Conservation (phyloP, 1,140 invertebrate genomes). For the Aradophagus sp. region DNA sequence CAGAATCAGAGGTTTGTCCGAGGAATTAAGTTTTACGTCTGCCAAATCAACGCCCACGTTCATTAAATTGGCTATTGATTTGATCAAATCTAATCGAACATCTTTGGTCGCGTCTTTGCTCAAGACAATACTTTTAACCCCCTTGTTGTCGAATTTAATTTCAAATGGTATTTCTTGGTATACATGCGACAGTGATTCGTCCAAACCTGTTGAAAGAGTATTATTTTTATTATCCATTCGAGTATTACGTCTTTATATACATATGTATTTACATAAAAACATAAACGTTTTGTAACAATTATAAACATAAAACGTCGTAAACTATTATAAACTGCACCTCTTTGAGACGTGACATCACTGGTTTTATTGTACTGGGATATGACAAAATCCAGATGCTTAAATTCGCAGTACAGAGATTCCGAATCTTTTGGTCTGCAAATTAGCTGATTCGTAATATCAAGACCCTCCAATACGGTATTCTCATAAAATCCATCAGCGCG, state of each 20-base stretch:
- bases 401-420: slow-evolving; percentile 4
- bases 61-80: neutral
- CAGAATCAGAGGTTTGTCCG: no score
- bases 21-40: neutral
- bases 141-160: neutral
- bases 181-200: slow-evolving; percentile 1
- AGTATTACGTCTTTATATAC: no score
- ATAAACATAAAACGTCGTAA: no score
- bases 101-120: neutral
- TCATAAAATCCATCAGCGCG: slow-evolving; percentile 5
- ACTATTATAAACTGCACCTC: no score
- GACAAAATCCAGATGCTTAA: slow-evolving; percentile 7
- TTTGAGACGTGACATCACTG: neutral
- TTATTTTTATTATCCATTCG: no score
- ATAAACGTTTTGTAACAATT: no score
- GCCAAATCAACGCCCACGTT: neutral
- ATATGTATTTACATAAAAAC: no score
- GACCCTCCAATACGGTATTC: neutral
- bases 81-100: neutral
- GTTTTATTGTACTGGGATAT: neutral
- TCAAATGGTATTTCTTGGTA: slow-evolving; percentile 7
- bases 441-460: slow-evolving; percentile 7
- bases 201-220: no score
- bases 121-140: neutral
- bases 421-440: slow-evolving; percentile 7